phyloP scores from a whole-genome alignment of 2,113 vertebrate species.

The Cepphus grylle region DNA sequence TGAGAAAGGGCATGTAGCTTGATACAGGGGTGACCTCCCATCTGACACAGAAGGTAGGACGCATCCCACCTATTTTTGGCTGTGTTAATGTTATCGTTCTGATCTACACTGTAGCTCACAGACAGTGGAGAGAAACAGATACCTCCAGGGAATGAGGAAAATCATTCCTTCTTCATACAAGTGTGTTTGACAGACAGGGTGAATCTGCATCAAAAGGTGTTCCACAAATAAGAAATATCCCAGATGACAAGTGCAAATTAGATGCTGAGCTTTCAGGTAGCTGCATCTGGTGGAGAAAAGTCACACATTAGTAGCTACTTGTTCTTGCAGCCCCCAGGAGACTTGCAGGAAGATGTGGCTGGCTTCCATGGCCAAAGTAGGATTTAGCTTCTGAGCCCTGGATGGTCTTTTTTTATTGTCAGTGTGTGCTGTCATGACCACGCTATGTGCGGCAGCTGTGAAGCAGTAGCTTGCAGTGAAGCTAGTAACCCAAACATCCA shows the following conservation, averaged over 20 bases:
- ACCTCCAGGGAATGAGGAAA: neutral
- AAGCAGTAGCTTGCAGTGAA: neutral
- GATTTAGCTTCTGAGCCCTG: neutral
- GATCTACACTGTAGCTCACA: neutral
- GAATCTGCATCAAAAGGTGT: neutral
- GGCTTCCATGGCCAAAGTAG: neutral
- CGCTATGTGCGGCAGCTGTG: neutral
- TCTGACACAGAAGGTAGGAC: neutral
- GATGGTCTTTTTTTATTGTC: neutral
- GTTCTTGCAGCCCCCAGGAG: neutral
- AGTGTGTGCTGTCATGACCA: neutral
- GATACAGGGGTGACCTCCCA: neutral
- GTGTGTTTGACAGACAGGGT: neutral
- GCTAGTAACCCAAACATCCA: neutral
- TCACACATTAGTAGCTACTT: neutral
- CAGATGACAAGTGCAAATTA: slow-evolving; percentile 24
- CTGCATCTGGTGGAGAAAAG: neutral
- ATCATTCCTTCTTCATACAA: neutral
- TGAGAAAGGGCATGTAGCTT: neutral
- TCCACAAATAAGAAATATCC: neutral
- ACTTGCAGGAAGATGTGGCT: neutral
- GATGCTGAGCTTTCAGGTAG: neutral
- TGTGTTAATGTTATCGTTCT: neutral
- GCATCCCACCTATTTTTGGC: neutral
- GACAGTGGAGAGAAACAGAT: neutral